Base-by-base conservation (phyloP, 1,140 invertebrate species). In the Triops cancriformis region DNA sequence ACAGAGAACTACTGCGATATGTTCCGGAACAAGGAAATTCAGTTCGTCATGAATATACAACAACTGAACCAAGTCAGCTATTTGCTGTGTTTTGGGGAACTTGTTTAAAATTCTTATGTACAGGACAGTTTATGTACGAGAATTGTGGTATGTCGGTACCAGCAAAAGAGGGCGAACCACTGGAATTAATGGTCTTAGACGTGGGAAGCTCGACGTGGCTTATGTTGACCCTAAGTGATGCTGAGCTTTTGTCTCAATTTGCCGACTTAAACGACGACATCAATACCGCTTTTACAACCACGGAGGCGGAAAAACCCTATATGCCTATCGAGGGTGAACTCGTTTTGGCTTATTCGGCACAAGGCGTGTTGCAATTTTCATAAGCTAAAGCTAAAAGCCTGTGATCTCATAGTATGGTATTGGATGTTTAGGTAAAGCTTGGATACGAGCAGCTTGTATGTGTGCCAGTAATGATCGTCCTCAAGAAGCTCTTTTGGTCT, bases 401-500 rank as follows among this genome's bases (percentile, higher is more conserved):
- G 14, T n/a, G 10, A n/a, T 64, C 6, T 6, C 51, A 64, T 23
- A 6, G 14, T 64, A n/a, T 64, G 14, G 18, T 12, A 10, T 64
- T 10, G 0, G 31, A 37, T 7, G 31, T 23, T 64, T 64, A 64
- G 51, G 14, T 18, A 18, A 64, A 10, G 51, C 51, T 14, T 64
- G 51, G 51, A 64, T 64, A 64, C 51, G 51, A 23, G 51, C 51
- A 64, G 51, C 51, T 18, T 64, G 51, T 64, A 64, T 64, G 51
- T 64, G 51, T 64, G 51, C 23, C 51, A 23, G 23, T n/a, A 64
- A 23, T 23, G 23, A 23, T 64, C 51, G 51, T 23, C 51, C 51
- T 0, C 18, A 64, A 0, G 51, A 64, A 64, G 51, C 23, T 0
- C 23, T 64, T 12, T 1, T 64, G 51, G 18, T 64, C 1, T 64